Percentiles rank a stretch among this genome's conserved stretches.
phyloP scores from a whole-genome alignment of 2,888 invertebrate species.

The Agrotis puta region DNA sequence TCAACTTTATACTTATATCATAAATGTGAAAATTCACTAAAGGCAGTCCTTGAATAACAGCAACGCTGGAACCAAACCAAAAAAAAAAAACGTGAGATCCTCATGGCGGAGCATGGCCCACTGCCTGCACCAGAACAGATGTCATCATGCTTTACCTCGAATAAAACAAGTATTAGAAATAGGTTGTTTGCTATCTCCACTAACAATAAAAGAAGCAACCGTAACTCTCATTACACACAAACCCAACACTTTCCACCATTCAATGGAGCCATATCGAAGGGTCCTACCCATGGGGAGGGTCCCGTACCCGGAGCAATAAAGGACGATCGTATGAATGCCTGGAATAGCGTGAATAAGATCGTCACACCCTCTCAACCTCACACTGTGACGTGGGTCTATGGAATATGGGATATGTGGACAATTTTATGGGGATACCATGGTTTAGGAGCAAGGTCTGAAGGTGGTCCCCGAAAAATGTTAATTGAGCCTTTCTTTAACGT shows the following conservation, averaged over 20 bases:
- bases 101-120: too few relatives aligned
- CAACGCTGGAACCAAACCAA: too few relatives aligned
- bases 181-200: background rate
- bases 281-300: constrained; percentile 31
- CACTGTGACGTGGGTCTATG: constrained; percentile 30
- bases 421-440: constrained; percentile 23
- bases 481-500: background rate
- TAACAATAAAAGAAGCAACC: constrained; percentile 19
- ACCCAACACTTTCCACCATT: constrained; percentile 22
- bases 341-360: constrained; percentile 39
- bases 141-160: background rate
- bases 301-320: constrained; percentile 35
- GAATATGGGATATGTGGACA: constrained; percentile 7
- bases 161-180: background rate
- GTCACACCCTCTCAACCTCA: constrained; percentile 26
- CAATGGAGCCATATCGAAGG: constrained; percentile 20
- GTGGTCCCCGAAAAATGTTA: constrained; percentile 4
- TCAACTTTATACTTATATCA: too few relatives aligned
- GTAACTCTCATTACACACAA: constrained; percentile 18
- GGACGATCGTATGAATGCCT: constrained; percentile 34
- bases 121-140: too few relatives aligned
- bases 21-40: too few relatives aligned
- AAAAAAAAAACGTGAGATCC: too few relatives aligned
- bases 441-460: background rate
- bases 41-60: too few relatives aligned